Conservation (phyloP, 2,888 invertebrate genomes). For the Tinea pellionella region DNA sequence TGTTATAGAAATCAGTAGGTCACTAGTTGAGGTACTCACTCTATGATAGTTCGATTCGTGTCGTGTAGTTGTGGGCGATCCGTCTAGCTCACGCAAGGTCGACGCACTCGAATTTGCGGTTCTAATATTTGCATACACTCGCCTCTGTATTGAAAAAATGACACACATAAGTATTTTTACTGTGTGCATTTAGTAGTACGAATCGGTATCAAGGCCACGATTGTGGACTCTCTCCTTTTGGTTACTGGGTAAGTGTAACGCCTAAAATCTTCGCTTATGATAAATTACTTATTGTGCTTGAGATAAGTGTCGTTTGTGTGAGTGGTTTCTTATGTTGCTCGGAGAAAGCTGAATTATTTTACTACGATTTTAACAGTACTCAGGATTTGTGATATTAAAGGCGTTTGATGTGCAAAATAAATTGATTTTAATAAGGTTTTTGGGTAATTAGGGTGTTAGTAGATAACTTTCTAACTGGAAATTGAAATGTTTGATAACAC, state of each 20-base stretch:
- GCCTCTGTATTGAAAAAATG: conserved; percentile 56
- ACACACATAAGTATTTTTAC: conserved; percentile 42
- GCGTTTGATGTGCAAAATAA: neutral
- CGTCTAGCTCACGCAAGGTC: conserved; percentile 43
- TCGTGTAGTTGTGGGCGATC: conserved; percentile 40
- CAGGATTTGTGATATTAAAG: conserved; percentile 45
- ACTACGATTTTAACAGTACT: conserved; percentile 21
- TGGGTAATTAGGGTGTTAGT: neutral
- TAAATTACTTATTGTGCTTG: conserved; percentile 62
- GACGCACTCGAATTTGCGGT: conserved; percentile 63
- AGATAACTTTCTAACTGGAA: neutral
- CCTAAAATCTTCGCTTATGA: conserved; percentile 54
- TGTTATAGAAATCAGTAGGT: conserved; percentile 63
- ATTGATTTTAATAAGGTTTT: neutral
- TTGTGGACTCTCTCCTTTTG: conserved; percentile 42
- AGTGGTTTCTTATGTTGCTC: conserved; percentile 59
- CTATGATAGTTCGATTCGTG: conserved; percentile 47
- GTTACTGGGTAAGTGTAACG: conserved; percentile 67
- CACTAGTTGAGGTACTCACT: conserved; percentile 48
- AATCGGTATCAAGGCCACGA: conserved; percentile 61
- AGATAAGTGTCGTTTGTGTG: conserved; percentile 57
- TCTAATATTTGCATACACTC: conserved; percentile 59
- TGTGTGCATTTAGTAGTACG: conserved; percentile 34
- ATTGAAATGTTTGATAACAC: neutral
- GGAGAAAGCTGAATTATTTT: conserved; percentile 46